Evolutionary conservation across 1,140 invertebrate species (phyloP).

Genomic region (Oedothorax gibbosus): DNA sequence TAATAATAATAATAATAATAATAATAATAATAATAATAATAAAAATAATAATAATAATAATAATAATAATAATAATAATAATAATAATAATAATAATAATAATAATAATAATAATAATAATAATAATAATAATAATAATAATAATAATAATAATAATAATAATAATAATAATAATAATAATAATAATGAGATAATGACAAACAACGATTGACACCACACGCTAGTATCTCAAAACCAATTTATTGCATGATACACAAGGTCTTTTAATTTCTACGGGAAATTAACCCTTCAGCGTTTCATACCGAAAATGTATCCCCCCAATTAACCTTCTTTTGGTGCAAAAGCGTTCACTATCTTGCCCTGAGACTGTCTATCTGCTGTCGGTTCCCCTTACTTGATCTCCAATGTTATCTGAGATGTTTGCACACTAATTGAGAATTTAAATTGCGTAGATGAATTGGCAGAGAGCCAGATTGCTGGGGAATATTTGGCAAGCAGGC

Average conservation of each 20-base stretch:
- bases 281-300: neutral
- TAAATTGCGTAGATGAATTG: constrained; percentile 42
- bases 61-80: too few relatives aligned
- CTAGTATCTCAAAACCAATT: too few relatives aligned
- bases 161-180: neutral
- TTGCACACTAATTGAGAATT: constrained; percentile 49
- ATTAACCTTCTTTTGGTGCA: constrained; percentile 1
- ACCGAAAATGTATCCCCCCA: neutral
- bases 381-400: constrained; percentile 16
- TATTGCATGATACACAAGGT: too few relatives aligned
- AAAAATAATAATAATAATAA: too few relatives aligned
- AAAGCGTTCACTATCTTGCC: neutral
- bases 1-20: too few relatives aligned
- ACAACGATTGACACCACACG: too few relatives aligned
- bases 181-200: neutral
- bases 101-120: too few relatives aligned
- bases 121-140: too few relatives aligned
- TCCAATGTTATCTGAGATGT: constrained; percentile 13
- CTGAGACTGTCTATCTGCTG: neutral
- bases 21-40: too few relatives aligned
- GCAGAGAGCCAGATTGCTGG: neutral
- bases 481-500: constrained; percentile 35
- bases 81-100: too few relatives aligned
- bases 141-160: too few relatives aligned
- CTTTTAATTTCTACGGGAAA: neutral